These are phyloP conservation scores for Podargus strigoides DNA, from an alignment of 2,797 vertebrate species.

Conservation along the genomic window DNA sequence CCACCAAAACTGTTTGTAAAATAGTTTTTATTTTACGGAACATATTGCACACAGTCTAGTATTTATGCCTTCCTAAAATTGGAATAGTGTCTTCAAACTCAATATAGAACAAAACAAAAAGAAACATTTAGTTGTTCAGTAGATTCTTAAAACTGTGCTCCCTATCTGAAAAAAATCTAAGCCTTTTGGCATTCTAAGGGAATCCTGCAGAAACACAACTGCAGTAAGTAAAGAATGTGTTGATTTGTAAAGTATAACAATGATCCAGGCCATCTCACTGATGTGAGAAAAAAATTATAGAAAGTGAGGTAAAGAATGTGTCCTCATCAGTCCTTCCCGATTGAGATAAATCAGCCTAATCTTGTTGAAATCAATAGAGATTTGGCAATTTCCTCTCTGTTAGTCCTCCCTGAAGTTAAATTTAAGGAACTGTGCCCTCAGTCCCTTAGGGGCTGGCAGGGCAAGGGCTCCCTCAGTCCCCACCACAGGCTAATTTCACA, in stretches of 20 bases:
- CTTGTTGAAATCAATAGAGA: neutral
- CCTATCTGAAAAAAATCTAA: neutral
- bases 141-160: neutral
- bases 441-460: neutral
- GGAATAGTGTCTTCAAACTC: neutral
- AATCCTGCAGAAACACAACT: neutral
- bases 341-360: neutral
- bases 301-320: neutral
- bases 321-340: neutral
- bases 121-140: neutral
- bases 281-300: neutral
- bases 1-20: neutral
- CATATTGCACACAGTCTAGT: accelerated
- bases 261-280: neutral
- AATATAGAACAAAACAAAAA: neutral
- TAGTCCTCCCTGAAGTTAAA: neutral
- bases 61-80: neutral
- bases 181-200: neutral
- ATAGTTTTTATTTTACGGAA: neutral
- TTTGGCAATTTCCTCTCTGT: neutral
- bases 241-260: neutral
- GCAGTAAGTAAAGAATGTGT: neutral
- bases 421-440: neutral
- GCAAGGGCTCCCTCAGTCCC: neutral
- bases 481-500: neutral